Base-by-base conservation (phyloP, 2,113 vertebrate species). In the Echinops telfairi region DNA sequence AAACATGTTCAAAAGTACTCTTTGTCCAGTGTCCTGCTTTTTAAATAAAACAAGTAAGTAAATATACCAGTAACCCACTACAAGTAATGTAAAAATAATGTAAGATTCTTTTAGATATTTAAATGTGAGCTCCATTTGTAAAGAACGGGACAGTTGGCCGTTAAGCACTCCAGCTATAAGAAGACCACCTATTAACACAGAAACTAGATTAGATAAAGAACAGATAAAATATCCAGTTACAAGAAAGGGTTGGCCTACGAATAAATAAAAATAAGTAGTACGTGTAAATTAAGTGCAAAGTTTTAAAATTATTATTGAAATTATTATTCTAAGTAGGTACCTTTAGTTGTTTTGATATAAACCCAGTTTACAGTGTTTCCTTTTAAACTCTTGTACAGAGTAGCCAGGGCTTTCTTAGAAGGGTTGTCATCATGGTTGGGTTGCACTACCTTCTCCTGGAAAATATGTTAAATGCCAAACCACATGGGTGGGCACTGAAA, bases 341-440 rank as follows among this genome's bases (percentile, higher is more conserved):
- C 43, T 89, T 89, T 87, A 22, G n/a, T 5, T 29, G 82, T 53
- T 90, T 88, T 83, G 66, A 88, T 27, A 58, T 84, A 36, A 90
- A 91, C 66, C 4, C 47, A 33, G 31, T 75, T 78, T 33, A 57
- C 20, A 78, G 17, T 36, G 90, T 94, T 94, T 58, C 9, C 47
- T 94, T 77, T 77, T 29, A 43, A 95, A 66, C 60, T 66, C 68
- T 71, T 75, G 57, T 33, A 66, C 70, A 66, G 53, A 82, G 83
- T 22, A 83, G 43, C 36, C 9, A 57, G 71, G 12, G 62, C 66
- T 92, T 95, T 96, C 90, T 88, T 90, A 87, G 94, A 92, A 94
- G 40, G 86, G 36, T 43, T 86, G 88, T 94, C 91, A 86, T 86
- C 75, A 17, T 12, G 82, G 11, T 38, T 17, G 79, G 58, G 27